Evolutionary conservation across 2,888 invertebrate genomes (phyloP).

Genomic region (Nematopogon swammerdamellus): DNA sequence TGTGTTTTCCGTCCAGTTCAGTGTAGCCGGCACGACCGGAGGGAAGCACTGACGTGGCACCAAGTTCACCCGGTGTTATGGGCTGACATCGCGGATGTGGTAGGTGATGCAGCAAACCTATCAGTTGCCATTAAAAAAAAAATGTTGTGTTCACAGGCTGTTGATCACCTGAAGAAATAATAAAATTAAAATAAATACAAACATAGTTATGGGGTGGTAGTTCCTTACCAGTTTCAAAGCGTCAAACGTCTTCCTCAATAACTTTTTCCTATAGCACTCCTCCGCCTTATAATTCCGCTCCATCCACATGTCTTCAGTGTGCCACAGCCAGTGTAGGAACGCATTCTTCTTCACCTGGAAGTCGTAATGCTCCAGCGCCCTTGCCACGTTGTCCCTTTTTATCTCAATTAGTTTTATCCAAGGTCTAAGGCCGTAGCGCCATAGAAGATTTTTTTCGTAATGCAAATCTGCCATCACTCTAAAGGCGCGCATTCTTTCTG

Average conservation of each 20-base stretch:
- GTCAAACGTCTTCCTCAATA: conserved; percentile 39
- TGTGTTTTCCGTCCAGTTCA: no score
- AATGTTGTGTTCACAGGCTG: no score
- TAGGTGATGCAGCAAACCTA: no score
- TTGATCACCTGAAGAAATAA: no score
- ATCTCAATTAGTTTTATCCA: conserved; percentile 29
- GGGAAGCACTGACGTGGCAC: no score
- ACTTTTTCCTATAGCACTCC: conserved; percentile 44
- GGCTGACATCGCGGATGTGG: no score
- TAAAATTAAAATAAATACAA: no score
- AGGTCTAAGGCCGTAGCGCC: conserved; percentile 36
- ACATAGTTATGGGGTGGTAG: no score
- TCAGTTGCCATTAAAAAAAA: no score
- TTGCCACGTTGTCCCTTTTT: conserved; percentile 34
- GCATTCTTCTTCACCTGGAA: conserved; percentile 44
- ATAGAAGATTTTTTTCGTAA: conserved; percentile 36
- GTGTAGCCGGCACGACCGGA: no score
- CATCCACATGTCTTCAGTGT: conserved; percentile 43
- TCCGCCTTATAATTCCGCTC: conserved; percentile 57
- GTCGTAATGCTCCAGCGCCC: conserved; percentile 41
- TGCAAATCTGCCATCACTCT: conserved; percentile 51
- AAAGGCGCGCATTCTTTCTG: conserved; percentile 38
- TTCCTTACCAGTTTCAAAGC: conserved; percentile 50
- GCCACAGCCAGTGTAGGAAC: conserved; percentile 51
- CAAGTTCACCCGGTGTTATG: no score